Evolutionary conservation across 2,113 vertebrate genomes (phyloP), one percentile per base, ranked within the genome.

Genomic region (Corvus cornix): DNA sequence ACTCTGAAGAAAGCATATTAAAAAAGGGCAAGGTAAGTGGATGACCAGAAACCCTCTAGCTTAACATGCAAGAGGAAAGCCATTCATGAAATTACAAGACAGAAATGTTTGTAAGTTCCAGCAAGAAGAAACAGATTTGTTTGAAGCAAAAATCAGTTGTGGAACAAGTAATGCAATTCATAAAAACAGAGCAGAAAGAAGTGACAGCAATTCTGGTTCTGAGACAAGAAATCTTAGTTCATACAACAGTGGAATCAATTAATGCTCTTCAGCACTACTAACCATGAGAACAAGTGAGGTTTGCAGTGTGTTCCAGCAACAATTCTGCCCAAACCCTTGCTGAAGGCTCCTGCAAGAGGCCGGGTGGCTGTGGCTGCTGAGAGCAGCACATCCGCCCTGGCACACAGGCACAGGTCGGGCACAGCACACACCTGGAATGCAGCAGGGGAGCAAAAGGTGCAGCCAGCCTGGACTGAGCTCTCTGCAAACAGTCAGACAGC

Each of bases 321-420:
- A 46, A 3, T 3, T 22, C 46, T 15, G 37, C 17, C 9, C 69
- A 78, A 74, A 49, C 5, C 27, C 33, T 0, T 16, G 1, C 59
- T 1, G 9, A 60, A 31, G 41, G n/a, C n/a, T 46, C 48, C 68
- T 44, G 26, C 12, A 35, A 52, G 43, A 9, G 3, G 2, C 21
- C 2, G 4, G 1, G 37, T 0, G 1, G 4, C 22, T 1, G 43
- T 0, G 1, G 5, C 23, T n/a, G 8, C 24, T 0, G 1, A 43
- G n/a, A 33, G 52, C 70, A 41, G 7, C 0, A 7, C 52, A 33
- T 5, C 26, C 8, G 6, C 53, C 16, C 26, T 3, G 31, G 16
- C 6, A 12, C 3, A 1, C 39, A 3, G 41, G 41, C 41, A 59
- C 5, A 3, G 56, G n/a, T 7, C 7, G 6, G 56, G n/a, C 56